Evolutionary conservation across 1,140 invertebrate genomes (phyloP), one percentile per base, ranked within the genome.

Genomic region (Diorhabda sublineata): DNA sequence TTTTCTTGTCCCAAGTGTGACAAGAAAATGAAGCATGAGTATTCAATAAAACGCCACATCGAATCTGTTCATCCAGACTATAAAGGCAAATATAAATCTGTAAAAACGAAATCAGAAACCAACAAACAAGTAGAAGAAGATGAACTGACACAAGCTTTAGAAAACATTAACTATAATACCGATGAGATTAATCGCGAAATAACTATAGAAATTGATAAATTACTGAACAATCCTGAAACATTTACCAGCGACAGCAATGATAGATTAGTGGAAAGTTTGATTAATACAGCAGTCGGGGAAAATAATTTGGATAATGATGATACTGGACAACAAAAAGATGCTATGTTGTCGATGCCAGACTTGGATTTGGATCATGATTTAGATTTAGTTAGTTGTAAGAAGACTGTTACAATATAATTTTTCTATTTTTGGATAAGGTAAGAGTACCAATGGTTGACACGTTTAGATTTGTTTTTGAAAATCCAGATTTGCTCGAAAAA

Each of bases 281-380:
- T 73, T 26, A 68, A 66, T 58, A 68, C 41, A 61, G 69, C 59
- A n/a, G 61, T 62, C 43, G 47, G 43, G n/a, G 58, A 67, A 45
- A 64, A 45, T 43, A 43, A 47, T 26, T 42, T 64, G 43, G 47
- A 43, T 2, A 45, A 26, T 8, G 8, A 42, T 2, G 59, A 8
- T 42, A 58, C 3, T 58, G 57, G 26, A 5, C 45, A 64, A 4
- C 7, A 60, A 41, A 44, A 67, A 61, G 74, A 79, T 58, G 73
- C 79, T 5, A 75, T 73, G 67, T 66, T 80, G n/a, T 79, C 78
- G 2, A 80, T 81, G 73, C 79, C 79, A 8, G 78, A 79, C 61
- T 74, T 81, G 62, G 73, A 62, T 52, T 41, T 69, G n/a, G 72
- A 73, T 56, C 66, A 69, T 9, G 26, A 26, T 26, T 26, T 26